A percentile compares a stretch with the other conserved stretches of the same genome.
Evolutionary conservation across 2,888 invertebrate genomes (phyloP).

Genomic region (Drosophila paracracens): DNA sequence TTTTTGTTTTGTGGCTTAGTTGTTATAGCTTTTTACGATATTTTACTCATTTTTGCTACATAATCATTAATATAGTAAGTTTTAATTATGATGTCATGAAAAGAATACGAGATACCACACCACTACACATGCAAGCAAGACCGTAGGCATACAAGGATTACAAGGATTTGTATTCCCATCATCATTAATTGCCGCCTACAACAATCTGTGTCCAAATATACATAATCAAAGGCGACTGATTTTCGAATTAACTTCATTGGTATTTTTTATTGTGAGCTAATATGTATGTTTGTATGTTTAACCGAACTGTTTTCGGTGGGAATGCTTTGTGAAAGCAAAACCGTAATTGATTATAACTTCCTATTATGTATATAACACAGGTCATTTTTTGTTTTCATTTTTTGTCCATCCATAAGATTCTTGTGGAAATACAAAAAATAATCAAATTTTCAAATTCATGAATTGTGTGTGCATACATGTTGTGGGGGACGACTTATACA

Average conservation of each 20-base stretch:
- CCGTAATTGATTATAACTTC: conserved; percentile 78
- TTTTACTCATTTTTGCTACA: conserved; percentile 2
- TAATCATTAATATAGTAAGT: conserved; percentile 2
- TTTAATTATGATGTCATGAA: conserved; percentile 1
- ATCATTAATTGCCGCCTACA: conserved; percentile 3
- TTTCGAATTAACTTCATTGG: conserved; percentile 67
- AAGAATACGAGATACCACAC: conserved; percentile 2
- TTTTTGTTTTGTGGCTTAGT: background rate
- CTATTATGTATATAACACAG: conserved; percentile 79
- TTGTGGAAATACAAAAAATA: conserved; percentile 56
- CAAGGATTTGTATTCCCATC: background rate
- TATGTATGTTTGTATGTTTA: conserved; percentile 52
- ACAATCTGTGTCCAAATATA: conserved; percentile 11
- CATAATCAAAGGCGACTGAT: conserved; percentile 46
- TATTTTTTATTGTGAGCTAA: conserved; percentile 74
- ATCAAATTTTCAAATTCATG: conserved; percentile 32
- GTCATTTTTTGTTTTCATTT: conserved; percentile 52
- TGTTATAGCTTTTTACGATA: background rate
- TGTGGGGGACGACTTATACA: conserved; percentile 19
- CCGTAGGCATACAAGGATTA: background rate
- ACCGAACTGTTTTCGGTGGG: conserved; percentile 75
- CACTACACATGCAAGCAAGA: conserved; percentile 1
- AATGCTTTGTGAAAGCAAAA: conserved; percentile 77
- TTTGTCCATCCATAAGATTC: conserved; percentile 25
- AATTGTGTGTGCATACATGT: conserved; percentile 19